Evolutionary conservation across 1,140 invertebrate genomes (phyloP), one percentile per base, ranked within the genome.

Genomic region (Panagrolaimus sp.): DNA sequence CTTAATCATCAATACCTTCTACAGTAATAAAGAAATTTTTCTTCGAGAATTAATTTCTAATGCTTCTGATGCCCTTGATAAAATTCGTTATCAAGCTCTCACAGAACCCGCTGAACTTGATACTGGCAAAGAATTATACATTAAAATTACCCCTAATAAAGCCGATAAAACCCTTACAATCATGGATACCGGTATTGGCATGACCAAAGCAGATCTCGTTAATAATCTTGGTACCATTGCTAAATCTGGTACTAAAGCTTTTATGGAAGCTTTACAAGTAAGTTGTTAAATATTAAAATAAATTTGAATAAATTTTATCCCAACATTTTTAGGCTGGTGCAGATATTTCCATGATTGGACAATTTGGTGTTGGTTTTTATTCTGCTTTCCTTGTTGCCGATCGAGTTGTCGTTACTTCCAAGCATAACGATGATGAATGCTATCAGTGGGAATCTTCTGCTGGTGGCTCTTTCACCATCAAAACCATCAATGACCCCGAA

Each of bases 21-120:
- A 99, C 84, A 96, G 93, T 0, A 98, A 98, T 88, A 98, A 98
- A 87, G 96, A 99, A 87, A 97, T 98, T 75, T 99, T 98, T 86
- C 89, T 98, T 69, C 88, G 96, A 86, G 96, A 99, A 88, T 89
- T 98, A 83, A 91, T 92, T 77, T 92, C 91, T 8, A 92, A 92
- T 76, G 89, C 91, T 1, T 93, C 91, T 47, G 93, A 92, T 87
- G 90, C 88, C 63, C 81, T 88, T 72, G 88, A 88, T 76, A 89
- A 89, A 77, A 88, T 88, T 73, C 77, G 88, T 15, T 94, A 94
- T 86, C 91, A 94, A 85, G 91, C 91, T 47, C 87, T 96, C 65
- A 95, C 92, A 15, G 92, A 94, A 83, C 90, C 92, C 48, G 88
- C 89, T 14, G 88, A 88, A 76, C 86, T 98, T 69, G 94, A 97